Evolutionary conservation across 1,140 invertebrate genomes (phyloP), one percentile per base, ranked within the genome.

Genomic region (Hermatobates lingyangjiaoensis): DNA sequence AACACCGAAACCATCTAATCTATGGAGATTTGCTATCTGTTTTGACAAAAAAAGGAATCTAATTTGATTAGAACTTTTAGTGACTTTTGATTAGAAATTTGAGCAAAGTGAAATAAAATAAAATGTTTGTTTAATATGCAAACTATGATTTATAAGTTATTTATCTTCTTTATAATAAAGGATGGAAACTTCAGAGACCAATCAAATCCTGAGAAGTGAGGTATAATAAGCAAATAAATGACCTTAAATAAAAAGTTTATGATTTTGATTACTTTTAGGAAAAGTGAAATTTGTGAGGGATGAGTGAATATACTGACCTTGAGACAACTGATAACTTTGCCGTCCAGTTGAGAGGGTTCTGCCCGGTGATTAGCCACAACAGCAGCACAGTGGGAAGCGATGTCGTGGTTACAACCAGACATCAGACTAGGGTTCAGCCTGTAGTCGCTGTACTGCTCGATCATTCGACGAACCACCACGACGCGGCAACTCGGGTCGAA

Each of bases 381-480:
- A 40, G 64, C 66, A 66, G 57, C 45, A 63, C 85, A 89, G 61
- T 78, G 83, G 61, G 78, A 79, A 56, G 66, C 66, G 64, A 81
- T 85, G 72, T 90, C 88, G 54, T 67, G 60, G 27, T 72, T 69
- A 61, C 90, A 95, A 3, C 77, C 74, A 54, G 77, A 77, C 63
- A 87, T 81, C 26, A 98, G 70, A 5, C 77, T 72, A 15, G 87
- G 85, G 71, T 98, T 96, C 45, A 98, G 80, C 57, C 92, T 75
- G 60, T 87, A 88, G 68, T 98, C 92, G 42, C 79, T 75, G 64
- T 87, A 90, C 68, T 93, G 87, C 65, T 91, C 87, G 50, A 90
- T 81, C 77, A 95, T 83, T 62, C 94, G 73, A 64, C 83, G 81
- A 7, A 88, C 71, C 2, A 98, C 81, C 14, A 96, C 74, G 47